Evolutionary conservation across 2,797 vertebrate species (phyloP).

Genomic region (Tolypeutes matacus): DNA sequence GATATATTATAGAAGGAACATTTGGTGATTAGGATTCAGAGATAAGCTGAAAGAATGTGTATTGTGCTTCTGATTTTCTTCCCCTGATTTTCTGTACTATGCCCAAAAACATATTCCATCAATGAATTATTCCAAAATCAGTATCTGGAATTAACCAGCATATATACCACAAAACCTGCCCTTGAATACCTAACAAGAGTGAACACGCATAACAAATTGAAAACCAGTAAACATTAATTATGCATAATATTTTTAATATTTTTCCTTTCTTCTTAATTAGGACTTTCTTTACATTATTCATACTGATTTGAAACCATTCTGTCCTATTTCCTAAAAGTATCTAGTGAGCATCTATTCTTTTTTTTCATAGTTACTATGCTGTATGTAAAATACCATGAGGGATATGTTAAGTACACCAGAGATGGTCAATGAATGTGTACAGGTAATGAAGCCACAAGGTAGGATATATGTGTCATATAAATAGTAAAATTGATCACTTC

Average conservation of each 20-base stretch:
- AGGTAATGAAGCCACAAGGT: not conserved
- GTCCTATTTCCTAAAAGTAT: not conserved
- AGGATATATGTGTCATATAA: not conserved
- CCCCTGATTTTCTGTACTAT: not conserved
- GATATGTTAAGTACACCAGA: not conserved
- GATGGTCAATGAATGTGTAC: not conserved
- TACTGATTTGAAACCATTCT: not conserved
- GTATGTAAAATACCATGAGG: not conserved
- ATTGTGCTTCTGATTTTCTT: not conserved
- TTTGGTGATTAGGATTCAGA: not conserved
- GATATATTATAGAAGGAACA: not conserved
- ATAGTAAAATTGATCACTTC: not conserved
- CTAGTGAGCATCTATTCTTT: not conserved
- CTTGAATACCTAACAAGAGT: not conserved
- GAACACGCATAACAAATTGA: not conserved
- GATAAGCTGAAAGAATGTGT: not conserved
- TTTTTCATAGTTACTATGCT: not conserved
- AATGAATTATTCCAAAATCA: not conserved
- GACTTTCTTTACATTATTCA: not conserved
- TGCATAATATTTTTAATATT: not conserved
- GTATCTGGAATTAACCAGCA: not conserved
- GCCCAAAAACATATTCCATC: not conserved
- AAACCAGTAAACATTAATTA: not conserved
- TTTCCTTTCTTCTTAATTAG: not conserved
- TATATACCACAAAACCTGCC: not conserved